phyloP scores from a whole-genome alignment of 2,113 vertebrate genomes.

The Talpa occidentalis region DNA sequence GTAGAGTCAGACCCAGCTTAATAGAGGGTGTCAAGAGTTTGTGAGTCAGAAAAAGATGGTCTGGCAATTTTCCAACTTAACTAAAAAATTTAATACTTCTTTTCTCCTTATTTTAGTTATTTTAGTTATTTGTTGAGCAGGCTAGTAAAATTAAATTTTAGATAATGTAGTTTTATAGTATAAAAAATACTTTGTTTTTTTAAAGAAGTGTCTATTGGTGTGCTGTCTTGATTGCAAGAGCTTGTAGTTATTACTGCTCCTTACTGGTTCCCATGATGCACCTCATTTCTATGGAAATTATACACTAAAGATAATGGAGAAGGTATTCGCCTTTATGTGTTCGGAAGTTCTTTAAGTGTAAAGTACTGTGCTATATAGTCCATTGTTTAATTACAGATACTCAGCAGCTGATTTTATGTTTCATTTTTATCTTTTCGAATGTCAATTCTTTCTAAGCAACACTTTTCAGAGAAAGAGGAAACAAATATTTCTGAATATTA shows the following conservation, averaged over 20 bases:
- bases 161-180: slow-evolving; percentile 3
- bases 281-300: not conserved
- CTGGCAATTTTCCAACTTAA: not conserved
- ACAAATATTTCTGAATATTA: not conserved
- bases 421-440: not conserved
- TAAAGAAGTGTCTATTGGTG: too few species aligned
- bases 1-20: not conserved
- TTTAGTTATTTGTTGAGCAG: not conserved
- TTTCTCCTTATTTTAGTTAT: not conserved
- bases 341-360: not conserved
- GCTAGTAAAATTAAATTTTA: not conserved
- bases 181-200: too few species aligned
- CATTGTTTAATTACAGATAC: slow-evolving; percentile 23
- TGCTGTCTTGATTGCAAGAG: not conserved
- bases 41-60: not conserved
- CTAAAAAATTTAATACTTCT: not conserved
- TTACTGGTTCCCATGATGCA: not conserved
- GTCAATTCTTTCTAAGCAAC: not conserved
- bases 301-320: not conserved
- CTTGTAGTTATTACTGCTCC: not conserved
- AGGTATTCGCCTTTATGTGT: not conserved
- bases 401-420: not conserved
- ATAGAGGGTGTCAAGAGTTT: not conserved
- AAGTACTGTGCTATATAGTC: not conserved
- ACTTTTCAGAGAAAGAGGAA: slow-evolving; percentile 27